phyloP scores from a whole-genome alignment of 2,113 vertebrate species.

The Pomatostomus ruficeps region DNA sequence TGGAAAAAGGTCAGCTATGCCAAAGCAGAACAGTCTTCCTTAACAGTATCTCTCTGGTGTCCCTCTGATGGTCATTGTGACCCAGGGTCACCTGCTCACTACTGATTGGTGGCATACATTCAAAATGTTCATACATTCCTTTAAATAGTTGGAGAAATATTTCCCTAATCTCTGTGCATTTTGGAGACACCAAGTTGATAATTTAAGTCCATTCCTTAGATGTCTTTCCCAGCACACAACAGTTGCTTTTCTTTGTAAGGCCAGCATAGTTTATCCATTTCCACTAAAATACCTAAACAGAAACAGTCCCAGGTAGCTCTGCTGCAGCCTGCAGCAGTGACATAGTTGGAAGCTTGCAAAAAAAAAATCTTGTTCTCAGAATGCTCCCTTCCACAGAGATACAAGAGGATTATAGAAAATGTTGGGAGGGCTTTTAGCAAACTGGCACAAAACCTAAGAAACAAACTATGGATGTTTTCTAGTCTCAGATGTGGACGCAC shows the following conservation, averaged over 20 bases:
- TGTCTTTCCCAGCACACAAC: neutral
- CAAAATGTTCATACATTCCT: neutral
- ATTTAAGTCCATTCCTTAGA: neutral
- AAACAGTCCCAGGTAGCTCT: neutral
- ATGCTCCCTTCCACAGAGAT: neutral
- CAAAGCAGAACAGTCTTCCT: neutral
- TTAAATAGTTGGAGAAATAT: conserved; percentile 15
- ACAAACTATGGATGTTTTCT: neutral
- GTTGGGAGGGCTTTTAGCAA: neutral
- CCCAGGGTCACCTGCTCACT: neutral
- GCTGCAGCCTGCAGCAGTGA: neutral
- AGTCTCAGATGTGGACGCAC: neutral
- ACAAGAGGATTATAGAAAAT: neutral
- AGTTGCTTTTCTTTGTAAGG: neutral
- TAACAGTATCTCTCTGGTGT: neutral
- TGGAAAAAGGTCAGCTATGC: neutral
- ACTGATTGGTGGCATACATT: neutral
- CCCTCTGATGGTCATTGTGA: neutral
- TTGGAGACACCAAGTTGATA: neutral
- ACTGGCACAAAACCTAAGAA: neutral
- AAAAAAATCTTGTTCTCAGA: neutral
- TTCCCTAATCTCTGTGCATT: neutral
- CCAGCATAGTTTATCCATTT: neutral
- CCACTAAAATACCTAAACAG: neutral
- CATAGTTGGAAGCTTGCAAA: neutral